Evolutionary conservation across 2,888 invertebrate species (phyloP).

Genomic region (Acronicta aceris): DNA sequence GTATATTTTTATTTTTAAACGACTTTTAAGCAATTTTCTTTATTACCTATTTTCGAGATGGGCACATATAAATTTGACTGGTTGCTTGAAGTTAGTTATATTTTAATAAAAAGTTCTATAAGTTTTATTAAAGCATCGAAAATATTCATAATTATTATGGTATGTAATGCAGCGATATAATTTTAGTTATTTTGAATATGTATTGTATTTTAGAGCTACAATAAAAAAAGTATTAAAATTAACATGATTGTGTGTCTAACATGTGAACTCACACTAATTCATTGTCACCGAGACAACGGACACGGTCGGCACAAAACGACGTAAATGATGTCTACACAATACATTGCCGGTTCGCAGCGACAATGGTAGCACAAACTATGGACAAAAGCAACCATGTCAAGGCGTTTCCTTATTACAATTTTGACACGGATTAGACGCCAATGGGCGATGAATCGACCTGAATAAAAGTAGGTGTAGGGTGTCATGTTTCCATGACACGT

Average conservation of each 20-base stretch:
- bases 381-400: constrained; percentile 72
- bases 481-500: constrained; percentile 7
- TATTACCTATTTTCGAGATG: no score
- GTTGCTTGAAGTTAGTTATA: no score
- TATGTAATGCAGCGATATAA: no score
- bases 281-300: constrained; percentile 27
- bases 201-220: no score
- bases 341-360: constrained; percentile 61
- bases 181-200: no score
- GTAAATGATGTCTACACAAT: constrained; percentile 64
- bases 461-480: constrained; percentile 41
- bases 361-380: constrained; percentile 63
- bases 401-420: constrained; percentile 77
- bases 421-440: constrained; percentile 66
- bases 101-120: no score
- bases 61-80: no score
- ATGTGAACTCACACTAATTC: constrained; percentile 20
- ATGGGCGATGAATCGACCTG: constrained; percentile 58
- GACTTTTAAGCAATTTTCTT: no score
- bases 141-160: no score
- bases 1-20: no score
- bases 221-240: background rate
- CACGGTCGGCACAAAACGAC: constrained; percentile 41
- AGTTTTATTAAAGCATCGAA: no score
- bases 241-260: background rate